Conservation (phyloP, 2,113 vertebrate genomes). For the Rhipidura dahli region DNA sequence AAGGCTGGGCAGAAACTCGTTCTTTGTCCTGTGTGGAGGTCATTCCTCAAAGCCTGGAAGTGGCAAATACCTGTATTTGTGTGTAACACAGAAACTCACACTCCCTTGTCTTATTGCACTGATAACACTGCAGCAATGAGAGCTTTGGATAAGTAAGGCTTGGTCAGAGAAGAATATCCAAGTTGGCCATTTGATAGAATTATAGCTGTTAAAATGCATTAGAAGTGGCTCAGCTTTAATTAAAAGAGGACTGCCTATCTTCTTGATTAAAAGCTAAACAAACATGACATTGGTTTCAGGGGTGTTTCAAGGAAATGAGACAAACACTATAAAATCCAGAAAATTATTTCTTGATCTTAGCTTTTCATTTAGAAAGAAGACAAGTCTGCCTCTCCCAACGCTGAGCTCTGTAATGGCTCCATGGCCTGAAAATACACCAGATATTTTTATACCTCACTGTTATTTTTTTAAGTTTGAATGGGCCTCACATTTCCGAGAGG, state of each 20-base stretch:
- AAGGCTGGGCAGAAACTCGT: not conserved
- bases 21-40: not conserved
- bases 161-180: not conserved
- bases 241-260: not conserved
- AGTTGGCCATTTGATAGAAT: not conserved
- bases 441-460: not conserved
- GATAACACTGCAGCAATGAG: no score
- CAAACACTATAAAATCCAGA: not conserved
- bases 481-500: not conserved
- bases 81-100: not conserved
- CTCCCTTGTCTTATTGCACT: not conserved
- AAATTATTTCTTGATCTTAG: not conserved
- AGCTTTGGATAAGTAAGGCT: not conserved
- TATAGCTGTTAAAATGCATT: not conserved
- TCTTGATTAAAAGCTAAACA: not conserved
- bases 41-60: not conserved
- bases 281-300: not conserved
- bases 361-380: not conserved
- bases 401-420: not conserved
- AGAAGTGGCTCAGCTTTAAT: not conserved
- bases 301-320: not conserved
- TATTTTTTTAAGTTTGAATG: conserved; percentile 8
- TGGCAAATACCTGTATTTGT: not conserved
- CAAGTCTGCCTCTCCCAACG: not conserved
- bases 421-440: not conserved